These are phyloP conservation scores for Girardinus metallicus DNA, from an alignment of 2,797 vertebrate species.

Conservation along the genomic window DNA sequence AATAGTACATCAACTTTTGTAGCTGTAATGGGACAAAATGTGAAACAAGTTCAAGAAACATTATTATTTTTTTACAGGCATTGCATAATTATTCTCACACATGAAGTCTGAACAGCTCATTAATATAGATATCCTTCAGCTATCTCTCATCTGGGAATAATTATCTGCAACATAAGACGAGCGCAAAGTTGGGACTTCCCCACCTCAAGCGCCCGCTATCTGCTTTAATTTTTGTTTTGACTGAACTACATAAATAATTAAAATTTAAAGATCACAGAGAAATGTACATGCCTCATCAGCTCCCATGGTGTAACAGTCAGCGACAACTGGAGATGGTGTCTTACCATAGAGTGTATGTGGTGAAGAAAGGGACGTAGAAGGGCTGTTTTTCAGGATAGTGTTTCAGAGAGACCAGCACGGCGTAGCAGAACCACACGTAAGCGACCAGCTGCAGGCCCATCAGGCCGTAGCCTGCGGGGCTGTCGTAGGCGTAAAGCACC, in stretches of 20 bases:
- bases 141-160: conserved; percentile 40
- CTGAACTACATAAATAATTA: conserved; percentile 62
- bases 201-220: conserved; percentile 22
- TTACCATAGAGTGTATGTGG: conserved; percentile 93
- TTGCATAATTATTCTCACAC: conserved; percentile 46
- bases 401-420: conserved; percentile 90
- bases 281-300: conserved; percentile 29
- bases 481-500: conserved; percentile 92
- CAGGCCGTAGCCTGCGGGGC: conserved; percentile 90
- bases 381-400: conserved; percentile 92
- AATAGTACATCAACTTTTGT: not conserved
- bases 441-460: conserved; percentile 91
- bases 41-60: conserved; percentile 7
- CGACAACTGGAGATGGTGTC: conserved; percentile 41
- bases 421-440: conserved; percentile 94
- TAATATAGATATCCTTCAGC: conserved; percentile 43
- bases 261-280: conserved; percentile 55
- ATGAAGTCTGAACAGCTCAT: conserved; percentile 33
- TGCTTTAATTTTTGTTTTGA: conserved; percentile 38
- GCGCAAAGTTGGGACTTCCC: conserved; percentile 18
- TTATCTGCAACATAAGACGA: conserved; percentile 24
- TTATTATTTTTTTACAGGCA: not conserved
- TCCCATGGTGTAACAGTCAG: conserved; percentile 27
- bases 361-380: conserved; percentile 94
- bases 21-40: not conserved